These are phyloP conservation scores for Drosophila nigricruria DNA, from an alignment of 2,888 invertebrate species.

Conservation along the genomic window DNA sequence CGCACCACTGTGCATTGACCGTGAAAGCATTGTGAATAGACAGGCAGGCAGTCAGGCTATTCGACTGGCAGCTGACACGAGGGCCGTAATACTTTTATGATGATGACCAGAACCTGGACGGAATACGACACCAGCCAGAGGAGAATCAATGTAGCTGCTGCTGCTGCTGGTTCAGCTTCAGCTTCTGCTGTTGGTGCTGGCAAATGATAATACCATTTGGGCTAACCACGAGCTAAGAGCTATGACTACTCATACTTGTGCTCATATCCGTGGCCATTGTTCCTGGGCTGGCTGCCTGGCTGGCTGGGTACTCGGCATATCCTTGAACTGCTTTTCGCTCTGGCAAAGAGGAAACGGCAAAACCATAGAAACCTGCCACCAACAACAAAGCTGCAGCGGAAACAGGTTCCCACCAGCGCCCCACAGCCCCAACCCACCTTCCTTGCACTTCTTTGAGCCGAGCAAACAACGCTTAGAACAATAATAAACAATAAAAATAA, in stretches of 20 bases:
- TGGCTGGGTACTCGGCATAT: slow-evolving; percentile 46
- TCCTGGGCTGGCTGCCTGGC: slow-evolving; percentile 24
- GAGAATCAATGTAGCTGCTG: slow-evolving; percentile 12
- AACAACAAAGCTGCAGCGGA: slow-evolving; percentile 59
- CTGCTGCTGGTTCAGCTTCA: slow-evolving; percentile 45
- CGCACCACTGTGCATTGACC: slow-evolving; percentile 32
- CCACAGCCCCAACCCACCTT: too few species aligned
- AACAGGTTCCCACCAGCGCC: neutral
- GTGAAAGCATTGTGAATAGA: slow-evolving; percentile 20
- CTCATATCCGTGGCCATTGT: slow-evolving; percentile 54
- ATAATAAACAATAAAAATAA: slow-evolving; percentile 80
- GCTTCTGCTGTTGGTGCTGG: slow-evolving; percentile 35
- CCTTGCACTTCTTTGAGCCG: slow-evolving; percentile 20
- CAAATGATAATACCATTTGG: slow-evolving; percentile 73
- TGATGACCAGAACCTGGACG: slow-evolving; percentile 64
- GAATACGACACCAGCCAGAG: slow-evolving; percentile 19
- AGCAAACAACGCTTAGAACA: slow-evolving; percentile 75
- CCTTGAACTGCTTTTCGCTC: slow-evolving; percentile 72
- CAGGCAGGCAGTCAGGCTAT: slow-evolving; percentile 1
- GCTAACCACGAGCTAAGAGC: slow-evolving; percentile 13
- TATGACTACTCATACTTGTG: slow-evolving; percentile 25
- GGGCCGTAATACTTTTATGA: slow-evolving; percentile 71
- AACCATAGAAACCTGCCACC: slow-evolving; percentile 71
- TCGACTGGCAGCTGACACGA: slow-evolving; percentile 51
- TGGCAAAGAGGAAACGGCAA: slow-evolving; percentile 52